Evolutionary conservation across 2,113 vertebrate genomes (phyloP).

Genomic region (Otocyon megalotis): DNA sequence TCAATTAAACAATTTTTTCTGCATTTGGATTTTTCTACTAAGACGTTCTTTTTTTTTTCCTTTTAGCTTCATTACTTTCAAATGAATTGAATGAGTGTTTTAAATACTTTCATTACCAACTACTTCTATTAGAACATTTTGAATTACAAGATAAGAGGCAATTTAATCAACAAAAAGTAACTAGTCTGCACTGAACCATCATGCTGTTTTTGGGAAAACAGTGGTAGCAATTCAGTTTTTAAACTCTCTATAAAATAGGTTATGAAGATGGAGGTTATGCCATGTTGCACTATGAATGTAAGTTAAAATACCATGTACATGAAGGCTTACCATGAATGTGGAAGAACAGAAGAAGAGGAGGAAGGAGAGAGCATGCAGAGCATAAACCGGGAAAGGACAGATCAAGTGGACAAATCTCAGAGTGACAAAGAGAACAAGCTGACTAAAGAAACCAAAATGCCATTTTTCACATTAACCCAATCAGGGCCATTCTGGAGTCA

Average conservation of each 20-base stretch:
- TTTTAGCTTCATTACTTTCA: neutral
- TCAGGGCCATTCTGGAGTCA: constrained; percentile 71
- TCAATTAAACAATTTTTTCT: neutral
- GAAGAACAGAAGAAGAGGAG: constrained; percentile 59
- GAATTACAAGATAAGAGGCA: constrained; percentile 69
- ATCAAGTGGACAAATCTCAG: constrained; percentile 18
- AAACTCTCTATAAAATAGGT: neutral
- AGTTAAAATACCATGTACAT: constrained; percentile 62
- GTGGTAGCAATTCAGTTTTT: neutral
- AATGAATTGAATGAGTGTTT: neutral
- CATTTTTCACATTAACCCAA: constrained; percentile 53
- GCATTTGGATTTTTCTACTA: constrained; percentile 22
- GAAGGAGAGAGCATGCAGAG: constrained; percentile 79
- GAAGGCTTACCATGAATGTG: constrained; percentile 72
- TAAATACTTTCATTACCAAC: constrained; percentile 33
- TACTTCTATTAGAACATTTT: constrained; percentile 60
- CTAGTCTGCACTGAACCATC: neutral
- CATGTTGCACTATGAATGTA: constrained; percentile 55
- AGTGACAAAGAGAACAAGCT: constrained; percentile 55
- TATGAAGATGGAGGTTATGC: constrained; percentile 71
- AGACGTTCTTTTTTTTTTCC: neutral
- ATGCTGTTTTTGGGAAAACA: constrained; percentile 27
- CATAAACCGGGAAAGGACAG: constrained; percentile 55
- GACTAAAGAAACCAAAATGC: constrained; percentile 54
- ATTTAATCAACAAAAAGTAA: constrained; percentile 65